These are phyloP conservation scores for Amphimallon solstitiale DNA, from an alignment of 2,888 invertebrate genomes.

Conservation along the genomic window DNA sequence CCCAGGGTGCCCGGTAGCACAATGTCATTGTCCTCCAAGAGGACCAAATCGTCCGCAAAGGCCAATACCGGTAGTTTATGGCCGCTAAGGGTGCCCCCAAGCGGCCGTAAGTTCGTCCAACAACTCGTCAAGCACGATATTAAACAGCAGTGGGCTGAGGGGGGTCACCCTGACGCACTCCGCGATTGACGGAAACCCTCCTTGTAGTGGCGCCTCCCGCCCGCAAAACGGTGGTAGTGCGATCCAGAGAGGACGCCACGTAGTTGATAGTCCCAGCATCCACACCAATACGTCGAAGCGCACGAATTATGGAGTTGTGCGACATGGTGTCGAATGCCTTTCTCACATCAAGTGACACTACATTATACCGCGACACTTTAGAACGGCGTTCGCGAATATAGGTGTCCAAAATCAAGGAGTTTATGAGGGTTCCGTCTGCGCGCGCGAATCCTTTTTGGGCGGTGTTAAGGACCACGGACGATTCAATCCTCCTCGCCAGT, in stretches of 20 bases:
- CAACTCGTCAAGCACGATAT: conserved; percentile 49
- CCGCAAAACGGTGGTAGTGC: too few relatives aligned
- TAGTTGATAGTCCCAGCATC: too few relatives aligned
- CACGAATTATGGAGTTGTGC: conserved; percentile 45
- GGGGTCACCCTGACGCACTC: conserved; percentile 61
- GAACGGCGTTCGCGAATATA: too few relatives aligned
- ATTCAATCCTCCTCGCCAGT: conserved; percentile 40
- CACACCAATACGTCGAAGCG: conserved; percentile 49
- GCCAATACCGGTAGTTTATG: too few relatives aligned
- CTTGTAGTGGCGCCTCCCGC: too few relatives aligned
- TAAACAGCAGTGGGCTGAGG: too few relatives aligned
- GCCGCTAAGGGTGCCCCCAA: too few relatives aligned
- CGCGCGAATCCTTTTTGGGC: conserved; percentile 47
- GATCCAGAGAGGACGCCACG: too few relatives aligned
- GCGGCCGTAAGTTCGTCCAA: conserved; percentile 32
- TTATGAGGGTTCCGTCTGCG: conserved; percentile 59
- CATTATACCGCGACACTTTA: too few relatives aligned
- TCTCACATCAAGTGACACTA: conserved; percentile 58
- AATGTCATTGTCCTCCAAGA: conserved; percentile 52
- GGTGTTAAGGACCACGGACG: conserved; percentile 30
- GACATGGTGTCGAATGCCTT: conserved; percentile 58
- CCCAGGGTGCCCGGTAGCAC: too few relatives aligned
- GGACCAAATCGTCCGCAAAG: conserved; percentile 58
- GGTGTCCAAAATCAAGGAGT: too few relatives aligned
- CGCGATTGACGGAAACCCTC: too few relatives aligned